phyloP scores from a whole-genome alignment of 1,140 invertebrate species.

The Pachyrhynchus sulphureomaculatus region DNA sequence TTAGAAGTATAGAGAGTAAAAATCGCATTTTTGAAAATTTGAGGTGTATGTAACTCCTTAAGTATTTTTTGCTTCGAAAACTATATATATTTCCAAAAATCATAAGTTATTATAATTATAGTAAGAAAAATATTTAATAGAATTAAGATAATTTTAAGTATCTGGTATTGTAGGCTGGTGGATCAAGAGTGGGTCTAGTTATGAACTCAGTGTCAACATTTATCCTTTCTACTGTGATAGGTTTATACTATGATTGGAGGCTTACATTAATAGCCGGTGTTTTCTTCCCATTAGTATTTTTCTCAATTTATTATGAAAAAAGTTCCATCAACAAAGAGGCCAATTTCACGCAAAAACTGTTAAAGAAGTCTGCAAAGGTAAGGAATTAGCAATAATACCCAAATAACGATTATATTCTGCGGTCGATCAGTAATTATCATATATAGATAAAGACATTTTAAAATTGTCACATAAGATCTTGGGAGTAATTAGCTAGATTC shows the following conservation, averaged over 20 bases:
- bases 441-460: background rate
- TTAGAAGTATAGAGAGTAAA: too few species aligned
- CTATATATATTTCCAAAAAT: too few species aligned
- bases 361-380: constrained; percentile 54
- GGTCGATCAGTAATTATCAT: too few species aligned
- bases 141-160: background rate
- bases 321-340: constrained; percentile 53
- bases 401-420: too few species aligned
- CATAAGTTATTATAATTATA: background rate
- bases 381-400: too few species aligned
- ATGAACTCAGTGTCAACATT: constrained; percentile 76
- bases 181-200: constrained; percentile 72
- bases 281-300: constrained; percentile 76
- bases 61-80: too few species aligned
- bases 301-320: constrained; percentile 72
- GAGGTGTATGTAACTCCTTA: too few species aligned
- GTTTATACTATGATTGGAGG: constrained; percentile 78
- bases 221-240: constrained; percentile 66
- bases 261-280: constrained; percentile 73
- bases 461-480: background rate
- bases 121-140: background rate
- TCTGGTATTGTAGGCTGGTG: constrained; percentile 65
- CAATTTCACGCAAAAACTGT: constrained; percentile 50
- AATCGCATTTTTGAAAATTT: too few species aligned
- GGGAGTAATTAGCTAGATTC: too few species aligned